Evolutionary conservation across 2,888 invertebrate species (phyloP), one percentile per base, ranked within the genome.

Genomic region (Nephrotoma appendiculata): DNA sequence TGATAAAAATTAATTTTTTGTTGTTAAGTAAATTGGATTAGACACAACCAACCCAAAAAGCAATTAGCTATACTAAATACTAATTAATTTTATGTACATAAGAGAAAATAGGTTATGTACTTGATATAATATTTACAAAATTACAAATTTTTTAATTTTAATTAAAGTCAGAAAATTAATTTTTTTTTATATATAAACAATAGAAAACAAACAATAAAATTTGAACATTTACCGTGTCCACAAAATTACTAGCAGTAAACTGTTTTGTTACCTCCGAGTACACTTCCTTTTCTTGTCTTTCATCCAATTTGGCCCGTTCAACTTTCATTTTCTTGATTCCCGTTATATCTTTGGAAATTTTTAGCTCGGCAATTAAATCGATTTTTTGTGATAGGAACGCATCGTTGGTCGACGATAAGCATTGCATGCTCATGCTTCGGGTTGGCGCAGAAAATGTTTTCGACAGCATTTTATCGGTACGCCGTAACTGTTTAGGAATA

Each of bases 301-400:
- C 96, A 91, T 97, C 97, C 88, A 96, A 94, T 90, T 97, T 95
- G 41, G 96, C 96, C 88, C 96, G 94, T 91, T 98, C 97, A 88
- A 97, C 96, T 91, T 98, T 98, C 93, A 98, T 92, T 91, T 98
- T 98, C 91, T 96, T 96, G 87, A 98, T 97, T n/a, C 98, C 98
- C 0, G 96, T 96, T 88, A 98, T 97, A 90, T 98, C 97, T 91
- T 96, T 97, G 84, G 97, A 97, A 93, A 97, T 95, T 91, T 98
- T 98, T 87, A 98, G 92, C 90, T 98, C 98, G 85, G 97, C 98
- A 88, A 98, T 98, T 86, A 98, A 92, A 91, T 98, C 97, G 42
- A 95, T 96, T 91, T 97, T 97, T 88, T 94, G 95, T 86, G 94
- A 93, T 89, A 95, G 93, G 92, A 95, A 96, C 85, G 95, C 94